phyloP scores from a whole-genome alignment of 2,888 invertebrate genomes.

The Drosophila fungiperda region DNA sequence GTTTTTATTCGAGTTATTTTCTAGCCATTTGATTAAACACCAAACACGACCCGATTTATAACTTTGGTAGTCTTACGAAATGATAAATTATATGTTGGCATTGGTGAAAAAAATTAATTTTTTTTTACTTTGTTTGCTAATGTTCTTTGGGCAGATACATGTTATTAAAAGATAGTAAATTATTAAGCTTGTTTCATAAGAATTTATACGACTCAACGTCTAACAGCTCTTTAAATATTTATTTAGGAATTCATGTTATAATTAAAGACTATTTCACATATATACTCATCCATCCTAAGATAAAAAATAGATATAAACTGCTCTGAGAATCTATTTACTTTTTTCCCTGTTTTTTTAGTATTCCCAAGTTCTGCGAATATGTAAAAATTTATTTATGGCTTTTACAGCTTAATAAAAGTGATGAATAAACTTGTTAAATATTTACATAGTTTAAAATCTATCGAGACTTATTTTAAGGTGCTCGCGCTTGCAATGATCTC shows the following conservation, averaged over 20 bases:
- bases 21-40: conserved; percentile 35
- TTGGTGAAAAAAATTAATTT: neutral
- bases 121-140: neutral
- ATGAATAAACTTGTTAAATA: conserved; percentile 6
- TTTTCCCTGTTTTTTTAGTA: neutral
- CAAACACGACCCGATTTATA: conserved; percentile 38
- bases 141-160: conserved; percentile 1
- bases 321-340: neutral
- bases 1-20: neutral
- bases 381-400: neutral
- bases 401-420: conserved; percentile 11
- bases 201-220: neutral
- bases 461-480: neutral
- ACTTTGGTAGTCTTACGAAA: neutral
- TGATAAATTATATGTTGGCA: neutral
- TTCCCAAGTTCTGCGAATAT: neutral
- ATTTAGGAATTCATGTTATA: neutral
- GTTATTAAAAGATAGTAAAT: neutral
- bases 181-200: neutral
- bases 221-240: neutral
- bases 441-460: conserved; percentile 11
- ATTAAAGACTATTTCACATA: neutral
- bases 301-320: neutral
- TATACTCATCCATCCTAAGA: neutral
- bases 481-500: conserved; percentile 42